Evolutionary conservation across 2,113 vertebrate genomes (phyloP).

Genomic region (Dolichallabes microphthalmus): DNA sequence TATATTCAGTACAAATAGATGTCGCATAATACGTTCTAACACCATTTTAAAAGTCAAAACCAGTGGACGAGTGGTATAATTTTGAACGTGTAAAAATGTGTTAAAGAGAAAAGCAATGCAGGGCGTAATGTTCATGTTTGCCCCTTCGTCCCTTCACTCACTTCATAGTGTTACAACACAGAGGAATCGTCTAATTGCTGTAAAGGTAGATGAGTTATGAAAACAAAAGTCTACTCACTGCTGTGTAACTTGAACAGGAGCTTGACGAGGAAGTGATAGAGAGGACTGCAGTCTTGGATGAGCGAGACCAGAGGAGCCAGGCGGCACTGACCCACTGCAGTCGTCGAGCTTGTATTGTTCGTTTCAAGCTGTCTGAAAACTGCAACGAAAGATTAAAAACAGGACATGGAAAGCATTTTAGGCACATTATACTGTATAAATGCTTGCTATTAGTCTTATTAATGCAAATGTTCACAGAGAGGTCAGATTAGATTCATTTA

Average conservation of each 20-base stretch:
- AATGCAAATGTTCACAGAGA: neutral
- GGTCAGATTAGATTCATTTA: conserved; percentile 55
- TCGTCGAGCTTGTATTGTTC: conserved; percentile 85
- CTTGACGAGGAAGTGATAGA: conserved; percentile 92
- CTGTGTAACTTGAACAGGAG: conserved; percentile 93
- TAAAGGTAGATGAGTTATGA: neutral
- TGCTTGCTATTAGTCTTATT: neutral
- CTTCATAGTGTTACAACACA: neutral
- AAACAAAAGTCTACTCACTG: conserved; percentile 75
- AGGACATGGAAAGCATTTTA: neutral
- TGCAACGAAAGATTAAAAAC: conserved; percentile 54
- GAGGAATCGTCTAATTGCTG: neutral
- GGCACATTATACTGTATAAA: neutral
- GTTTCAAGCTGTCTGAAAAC: conserved; percentile 91
- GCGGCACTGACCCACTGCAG: conserved; percentile 86
- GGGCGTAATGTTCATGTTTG: neutral
- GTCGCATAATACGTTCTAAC: neutral
- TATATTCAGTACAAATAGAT: neutral
- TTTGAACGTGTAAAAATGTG: neutral
- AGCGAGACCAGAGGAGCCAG: conserved; percentile 92
- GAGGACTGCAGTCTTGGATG: conserved; percentile 92
- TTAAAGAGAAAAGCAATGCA: neutral
- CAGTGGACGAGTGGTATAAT: neutral
- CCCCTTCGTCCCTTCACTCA: too few species aligned
- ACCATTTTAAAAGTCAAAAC: neutral